Evolutionary conservation across 1,140 invertebrate genomes (phyloP).

Genomic region (Gerris buenoi): DNA sequence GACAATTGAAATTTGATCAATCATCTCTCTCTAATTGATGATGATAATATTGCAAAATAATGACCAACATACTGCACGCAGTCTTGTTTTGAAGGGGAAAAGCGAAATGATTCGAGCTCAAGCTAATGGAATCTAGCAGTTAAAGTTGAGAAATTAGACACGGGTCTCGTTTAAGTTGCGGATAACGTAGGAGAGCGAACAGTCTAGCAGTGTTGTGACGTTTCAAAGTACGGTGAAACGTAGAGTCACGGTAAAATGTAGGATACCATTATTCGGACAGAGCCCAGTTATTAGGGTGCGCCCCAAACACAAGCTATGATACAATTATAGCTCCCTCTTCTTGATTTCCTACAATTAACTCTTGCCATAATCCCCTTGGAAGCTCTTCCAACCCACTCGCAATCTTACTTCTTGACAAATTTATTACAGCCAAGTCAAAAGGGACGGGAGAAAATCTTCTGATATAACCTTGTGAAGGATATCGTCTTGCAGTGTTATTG

Average conservation of each 20-base stretch:
- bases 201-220: no score
- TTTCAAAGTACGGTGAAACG: no score
- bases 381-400: neutral
- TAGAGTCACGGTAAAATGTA: neutral
- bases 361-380: neutral
- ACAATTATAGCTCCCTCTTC: neutral
- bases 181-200: no score
- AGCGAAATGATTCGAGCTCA: neutral
- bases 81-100: no score
- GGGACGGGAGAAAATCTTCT: neutral
- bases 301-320: neutral
- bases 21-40: no score
- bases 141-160: neutral
- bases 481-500: neutral
- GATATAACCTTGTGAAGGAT: neutral
- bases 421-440: neutral
- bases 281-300: neutral
- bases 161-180: no score
- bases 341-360: neutral
- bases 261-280: slow-evolving; percentile 2
- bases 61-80: no score
- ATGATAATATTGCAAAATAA: no score
- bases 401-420: neutral
- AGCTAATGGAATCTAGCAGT: neutral
- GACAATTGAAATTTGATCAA: no score